A percentile compares a stretch with the other conserved stretches of the same genome.
Evolutionary conservation across 2,797 vertebrate species (phyloP).

Genomic region (Myripristis murdjan): DNA sequence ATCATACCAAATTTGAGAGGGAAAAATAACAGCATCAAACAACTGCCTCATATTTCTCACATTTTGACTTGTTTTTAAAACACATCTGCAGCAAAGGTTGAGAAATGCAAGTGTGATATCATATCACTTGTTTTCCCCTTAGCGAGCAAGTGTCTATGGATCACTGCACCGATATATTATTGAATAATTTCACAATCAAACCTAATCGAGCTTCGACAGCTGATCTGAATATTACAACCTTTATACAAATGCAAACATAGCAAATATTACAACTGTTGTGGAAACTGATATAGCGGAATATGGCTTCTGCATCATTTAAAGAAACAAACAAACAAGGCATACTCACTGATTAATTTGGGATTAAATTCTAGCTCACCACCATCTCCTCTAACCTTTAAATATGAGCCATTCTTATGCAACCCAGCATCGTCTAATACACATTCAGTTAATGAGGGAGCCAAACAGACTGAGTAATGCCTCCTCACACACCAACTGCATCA

Average conservation of each 20-base stretch:
- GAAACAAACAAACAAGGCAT: neutral
- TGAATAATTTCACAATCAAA: neutral
- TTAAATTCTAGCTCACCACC: constrained; percentile 20
- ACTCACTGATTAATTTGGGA: constrained; percentile 1
- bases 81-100: neutral
- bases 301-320: neutral
- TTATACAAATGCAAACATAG: too few species aligned
- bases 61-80: neutral
- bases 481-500: neutral
- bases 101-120: neutral
- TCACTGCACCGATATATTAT: neutral
- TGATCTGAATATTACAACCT: neutral
- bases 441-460: neutral
- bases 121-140: neutral
- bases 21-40: neutral
- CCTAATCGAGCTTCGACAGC: neutral
- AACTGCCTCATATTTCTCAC: neutral
- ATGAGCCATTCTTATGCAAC: constrained; percentile 4
- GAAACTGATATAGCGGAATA: too few species aligned
- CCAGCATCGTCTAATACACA: neutral
- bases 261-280: too few species aligned
- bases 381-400: constrained; percentile 7
- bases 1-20: neutral
- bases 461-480: neutral
- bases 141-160: neutral